Conservation (phyloP, 2,113 vertebrate species). For the Smithornis capensis region DNA sequence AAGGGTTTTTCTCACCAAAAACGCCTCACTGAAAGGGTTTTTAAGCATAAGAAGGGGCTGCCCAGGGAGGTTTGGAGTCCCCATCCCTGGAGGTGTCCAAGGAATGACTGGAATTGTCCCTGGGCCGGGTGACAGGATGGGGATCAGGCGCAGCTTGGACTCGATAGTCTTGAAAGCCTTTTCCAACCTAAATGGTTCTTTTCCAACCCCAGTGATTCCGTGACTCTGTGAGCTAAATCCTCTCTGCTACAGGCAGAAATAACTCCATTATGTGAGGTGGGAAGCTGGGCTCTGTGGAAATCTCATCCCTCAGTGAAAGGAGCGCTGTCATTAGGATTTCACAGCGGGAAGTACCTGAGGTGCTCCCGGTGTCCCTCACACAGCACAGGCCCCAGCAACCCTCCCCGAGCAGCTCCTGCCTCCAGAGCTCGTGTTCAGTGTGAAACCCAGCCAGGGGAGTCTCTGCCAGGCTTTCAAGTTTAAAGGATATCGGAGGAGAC, state of each 20-base stretch:
- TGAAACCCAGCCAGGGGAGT: background rate
- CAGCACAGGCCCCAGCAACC: background rate
- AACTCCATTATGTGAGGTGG: background rate
- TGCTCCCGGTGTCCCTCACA: background rate
- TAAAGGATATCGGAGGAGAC: background rate
- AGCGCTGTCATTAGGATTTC: background rate
- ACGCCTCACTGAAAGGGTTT: background rate
- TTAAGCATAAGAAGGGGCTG: background rate
- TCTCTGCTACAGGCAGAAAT: background rate
- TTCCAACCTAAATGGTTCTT: no score
- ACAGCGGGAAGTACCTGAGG: background rate
- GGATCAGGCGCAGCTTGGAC: fast-evolving
- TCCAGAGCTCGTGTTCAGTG: fast-evolving
- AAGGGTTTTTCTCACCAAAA: no score
- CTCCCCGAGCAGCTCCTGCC: background rate
- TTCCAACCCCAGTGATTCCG: no score
- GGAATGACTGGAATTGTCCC: background rate
- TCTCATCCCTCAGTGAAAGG: background rate
- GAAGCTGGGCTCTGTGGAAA: background rate
- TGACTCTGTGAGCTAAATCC: background rate
- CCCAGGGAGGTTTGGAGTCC: background rate
- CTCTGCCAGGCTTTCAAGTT: background rate
- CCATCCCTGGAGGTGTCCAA: background rate
- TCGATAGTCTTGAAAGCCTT: no score
- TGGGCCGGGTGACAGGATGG: background rate